Evolutionary conservation across 2,888 invertebrate genomes (phyloP), one percentile per base, ranked within the genome.

Genomic region (Piscicola geometra): DNA sequence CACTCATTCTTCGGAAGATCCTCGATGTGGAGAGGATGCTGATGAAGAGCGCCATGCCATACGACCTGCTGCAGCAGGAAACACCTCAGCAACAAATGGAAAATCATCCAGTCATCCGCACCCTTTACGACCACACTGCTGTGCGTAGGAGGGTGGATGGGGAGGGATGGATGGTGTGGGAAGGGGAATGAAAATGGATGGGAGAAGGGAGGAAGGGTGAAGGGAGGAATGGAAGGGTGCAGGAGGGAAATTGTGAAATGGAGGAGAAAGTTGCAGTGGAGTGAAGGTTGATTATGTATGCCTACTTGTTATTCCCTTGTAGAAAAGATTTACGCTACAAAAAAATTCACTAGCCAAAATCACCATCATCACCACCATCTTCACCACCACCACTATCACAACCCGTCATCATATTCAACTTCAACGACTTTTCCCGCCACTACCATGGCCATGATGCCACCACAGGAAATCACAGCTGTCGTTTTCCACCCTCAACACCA

Each of bases 1-100:
- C 72, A n/a, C 15, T 30, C 35, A 47, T n/a, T 18, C 30, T 32
- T 18, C 28, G 30, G n/a, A 81, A 91, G 90, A 96, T 99, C 82
- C 87, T 99, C 78, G 98, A 99, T 83, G 98, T 99, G n/a, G 99
- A 99, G 82, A 89, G 98, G 78, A 98, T 99, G 94, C 86, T 99
- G 83, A 95, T 97, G 0, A 97, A 98, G 85, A 96, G 95, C n/a
- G 93, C 94, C 0, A 94, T 84, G 21, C 85, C 86, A 52, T 83
- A 82, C 41, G 86, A 86, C 77, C 82, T 84, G 30, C 82, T 84
- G 75, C 84, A 84, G 67, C 84, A 84, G 81, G 86, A 86, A 79
- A 83, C 84, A 0, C 83, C 83, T 36, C 84, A 84, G 77, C 85
- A 86, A 91, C 84, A 92, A 92, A 85, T 86, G 84, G 87, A 96